Evolutionary conservation across 2,797 vertebrate species (phyloP).

Genomic region (Poeciliopsis gracilis): DNA sequence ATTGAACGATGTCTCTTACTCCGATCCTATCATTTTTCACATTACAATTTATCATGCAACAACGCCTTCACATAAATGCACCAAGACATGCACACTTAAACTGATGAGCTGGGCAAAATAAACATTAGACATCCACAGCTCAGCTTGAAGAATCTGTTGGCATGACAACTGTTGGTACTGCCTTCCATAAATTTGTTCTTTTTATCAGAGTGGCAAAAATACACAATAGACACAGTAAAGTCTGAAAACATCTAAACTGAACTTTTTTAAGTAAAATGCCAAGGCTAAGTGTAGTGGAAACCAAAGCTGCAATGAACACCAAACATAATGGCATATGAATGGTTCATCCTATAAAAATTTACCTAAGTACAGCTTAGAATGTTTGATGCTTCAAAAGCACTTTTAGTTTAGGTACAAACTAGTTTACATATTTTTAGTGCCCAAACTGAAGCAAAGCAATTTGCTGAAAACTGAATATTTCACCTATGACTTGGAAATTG

Average conservation of each 20-base stretch:
- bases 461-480: background rate
- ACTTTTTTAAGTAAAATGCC: background rate
- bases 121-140: background rate
- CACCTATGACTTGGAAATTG: background rate
- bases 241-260: background rate
- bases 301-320: too few relatives aligned
- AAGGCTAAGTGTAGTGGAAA: too few relatives aligned
- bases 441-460: background rate
- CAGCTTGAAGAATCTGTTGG: background rate
- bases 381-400: background rate
- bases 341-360: background rate
- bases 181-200: background rate
- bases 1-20: background rate
- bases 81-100: background rate
- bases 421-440: background rate
- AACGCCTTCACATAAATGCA: background rate
- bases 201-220: background rate
- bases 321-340: too few relatives aligned
- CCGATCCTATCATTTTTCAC: background rate
- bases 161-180: background rate
- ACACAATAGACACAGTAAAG: background rate
- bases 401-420: background rate
- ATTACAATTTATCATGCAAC: background rate
- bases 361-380: background rate
- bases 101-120: background rate